Evolutionary conservation across 2,797 vertebrate genomes (phyloP), one percentile per base, ranked within the genome.

Genomic region (Sebastes melanostomus): DNA sequence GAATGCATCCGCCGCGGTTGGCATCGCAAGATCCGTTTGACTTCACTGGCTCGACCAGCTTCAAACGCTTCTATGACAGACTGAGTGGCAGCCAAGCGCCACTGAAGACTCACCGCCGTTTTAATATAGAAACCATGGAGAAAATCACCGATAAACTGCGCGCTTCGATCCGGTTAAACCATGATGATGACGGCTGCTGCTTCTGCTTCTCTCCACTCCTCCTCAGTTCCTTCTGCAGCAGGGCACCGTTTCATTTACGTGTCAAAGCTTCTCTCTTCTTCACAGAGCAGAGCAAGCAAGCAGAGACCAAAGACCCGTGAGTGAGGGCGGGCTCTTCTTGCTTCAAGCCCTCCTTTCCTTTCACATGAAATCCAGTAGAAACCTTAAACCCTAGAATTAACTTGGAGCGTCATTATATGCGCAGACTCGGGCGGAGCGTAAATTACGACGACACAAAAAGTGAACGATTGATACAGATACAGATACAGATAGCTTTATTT

Each of bases 261-360:
- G 70, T 77, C 36, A 24, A 50, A 18, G 75, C 67, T 30, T 46
- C 60, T 71, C 20, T 38, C 36, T 38, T 38, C 36, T 38, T 34
- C 38, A 20, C 60, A 34, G 62, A 66, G 69, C 34, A 38, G 50
- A 22, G 16, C 71, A 56, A 73, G 69, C 66, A 61, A 8, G 69
- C 63, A 61, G 11, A 71, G 75, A 78, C 38, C 29, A 34, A 29
- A 54, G 81, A 72, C 66, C 79, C 55, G 77, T 9, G 87, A 87
- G 77, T 9, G 87, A 87, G 90, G 95, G 95, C 93, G 95, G 94
- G 93, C 84, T 91, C 87, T 75, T 62, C 74, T 25, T 38, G 36
- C 0, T 38, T 36, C 52, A 55, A 91, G 27, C 82, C 88, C 90
- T 92, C 88, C 93, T 92, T 38, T 38, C 36, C 36, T 14, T 38